Evolutionary conservation across 2,888 invertebrate species (phyloP), one percentile per base, ranked within the genome.

Genomic region (Drosophila pseudotakahashii): DNA sequence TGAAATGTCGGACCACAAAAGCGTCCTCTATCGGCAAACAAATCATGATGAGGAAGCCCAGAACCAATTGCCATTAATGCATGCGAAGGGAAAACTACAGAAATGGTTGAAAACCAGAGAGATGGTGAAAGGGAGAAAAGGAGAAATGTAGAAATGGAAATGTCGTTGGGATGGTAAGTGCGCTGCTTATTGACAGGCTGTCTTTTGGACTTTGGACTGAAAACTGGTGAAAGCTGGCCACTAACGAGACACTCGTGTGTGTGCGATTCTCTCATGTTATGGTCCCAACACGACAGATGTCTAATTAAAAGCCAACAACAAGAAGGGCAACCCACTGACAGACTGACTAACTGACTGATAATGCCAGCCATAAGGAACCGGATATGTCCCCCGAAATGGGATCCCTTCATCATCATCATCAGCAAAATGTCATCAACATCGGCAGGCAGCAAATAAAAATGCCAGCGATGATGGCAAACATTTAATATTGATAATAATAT

Each of bases 291-390:
- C 26, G 48, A 52, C 64, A 69, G 67, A 66, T 55, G 69, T 75
- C 79, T 73, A 76, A 81, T 76, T 76, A 78, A 78, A 81, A 70
- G 67, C 79, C 73, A 78, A 78, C 62, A 62, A 30, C 30, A 30
- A 30, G 30, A 30, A 30, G 39, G 68, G 44, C 57, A 58, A 70
- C 68, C 26, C 26, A 26, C 26, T 26, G 26, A 6, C 26, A 6
- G 26, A 30, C 30, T 7, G 26, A 6, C 26, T 26, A 6, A 30
- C 30, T 7, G 7, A 30, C 30, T 44, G 71, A 69, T 58, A 69
- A 69, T 71, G 58, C 36, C 48, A n/a, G 52, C 47, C 71, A 47
- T 45, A 58, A 71, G 58, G 47, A 69, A 48, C 68, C 39, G 71
- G 45, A 70, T 64, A 48, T 66, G 45, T 36, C 14, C 55, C 26